Base-by-base conservation (phyloP, 92 coral and sea anemone genomes). In the Phymanthus crucifer region DNA sequence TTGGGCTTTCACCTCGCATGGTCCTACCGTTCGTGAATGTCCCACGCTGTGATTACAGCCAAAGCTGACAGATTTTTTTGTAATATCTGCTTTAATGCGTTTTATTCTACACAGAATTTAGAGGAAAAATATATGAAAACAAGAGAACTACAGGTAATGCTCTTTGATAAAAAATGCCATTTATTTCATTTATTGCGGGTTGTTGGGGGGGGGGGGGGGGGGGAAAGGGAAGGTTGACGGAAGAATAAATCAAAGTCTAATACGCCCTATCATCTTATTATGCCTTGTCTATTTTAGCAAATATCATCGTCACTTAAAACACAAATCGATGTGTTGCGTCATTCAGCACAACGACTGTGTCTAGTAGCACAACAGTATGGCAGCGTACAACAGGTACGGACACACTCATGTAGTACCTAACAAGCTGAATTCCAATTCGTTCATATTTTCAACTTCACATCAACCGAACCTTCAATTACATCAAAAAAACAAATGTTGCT, bases 351-450 rank as follows among this genome's bases (percentile, higher is more conserved):
- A 14, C 84, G 97, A 40, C 65, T 96, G 36, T 85, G 96, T 2
- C 74, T 91, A 8, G 92, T 91, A 70, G 88, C 99, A 26, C 96
- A 93, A 57, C 99, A 96, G 66, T 90, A 90, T 83, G 99, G 99
- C 68, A 91, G 99, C 40, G 93, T 88, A 37, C 96, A 96, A 70
- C 99, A 96, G 97, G 99, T 96, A 57, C 21, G 78, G 50, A 43
- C 2, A 43, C 48, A 14, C 48, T 43, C 13, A 5, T 43, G 10
- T 1, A 10, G 10, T n/a, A n/a, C n/a, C n/a, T n/a, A n/a, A n/a
- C n/a, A n/a, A n/a, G n/a, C n/a, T n/a, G n/a, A n/a, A n/a, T n/a
- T n/a, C n/a, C n/a, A n/a, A n/a, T n/a, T n/a, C n/a, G n/a, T n/a
- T n/a, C n/a, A n/a, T n/a, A n/a, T n/a, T n/a, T n/a, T n/a, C n/a